These are phyloP conservation scores for Isurus oxyrinchus DNA, from an alignment of 2,113 vertebrate species.

Conservation along the genomic window DNA sequence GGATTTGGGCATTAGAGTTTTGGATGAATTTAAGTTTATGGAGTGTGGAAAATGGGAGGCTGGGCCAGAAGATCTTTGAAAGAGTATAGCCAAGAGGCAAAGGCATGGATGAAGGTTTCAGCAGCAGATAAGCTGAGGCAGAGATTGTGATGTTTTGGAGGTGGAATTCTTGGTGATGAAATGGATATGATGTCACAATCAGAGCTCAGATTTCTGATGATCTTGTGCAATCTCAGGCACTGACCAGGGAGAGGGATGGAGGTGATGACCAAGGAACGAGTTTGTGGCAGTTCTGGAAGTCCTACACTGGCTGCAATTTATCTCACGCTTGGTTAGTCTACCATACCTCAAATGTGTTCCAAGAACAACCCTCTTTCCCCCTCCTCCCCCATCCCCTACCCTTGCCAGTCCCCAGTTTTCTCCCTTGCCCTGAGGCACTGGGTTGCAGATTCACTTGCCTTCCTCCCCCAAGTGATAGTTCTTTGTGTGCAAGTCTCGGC, in stretches of 20 bases:
- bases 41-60: too few species aligned
- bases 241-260: neutral
- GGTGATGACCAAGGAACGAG: neutral
- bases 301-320: neutral
- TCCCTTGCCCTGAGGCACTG: neutral
- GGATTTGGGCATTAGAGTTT: neutral
- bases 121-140: neutral
- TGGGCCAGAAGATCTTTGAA: neutral
- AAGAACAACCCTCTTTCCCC: neutral
- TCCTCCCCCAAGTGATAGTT: neutral
- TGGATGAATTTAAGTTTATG: neutral
- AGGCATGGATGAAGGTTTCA: neutral
- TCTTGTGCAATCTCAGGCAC: neutral
- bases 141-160: neutral
- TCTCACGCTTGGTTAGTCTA: neutral
- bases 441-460: neutral
- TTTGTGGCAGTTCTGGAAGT: neutral
- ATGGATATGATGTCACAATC: neutral
- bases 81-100: neutral
- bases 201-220: neutral
- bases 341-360: neutral
- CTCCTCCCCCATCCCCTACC: too few species aligned
- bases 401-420: neutral
- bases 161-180: neutral
- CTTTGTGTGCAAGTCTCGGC: neutral